phyloP scores from a whole-genome alignment of 2,888 invertebrate genomes.

The Zaprionus bogoriensis region DNA sequence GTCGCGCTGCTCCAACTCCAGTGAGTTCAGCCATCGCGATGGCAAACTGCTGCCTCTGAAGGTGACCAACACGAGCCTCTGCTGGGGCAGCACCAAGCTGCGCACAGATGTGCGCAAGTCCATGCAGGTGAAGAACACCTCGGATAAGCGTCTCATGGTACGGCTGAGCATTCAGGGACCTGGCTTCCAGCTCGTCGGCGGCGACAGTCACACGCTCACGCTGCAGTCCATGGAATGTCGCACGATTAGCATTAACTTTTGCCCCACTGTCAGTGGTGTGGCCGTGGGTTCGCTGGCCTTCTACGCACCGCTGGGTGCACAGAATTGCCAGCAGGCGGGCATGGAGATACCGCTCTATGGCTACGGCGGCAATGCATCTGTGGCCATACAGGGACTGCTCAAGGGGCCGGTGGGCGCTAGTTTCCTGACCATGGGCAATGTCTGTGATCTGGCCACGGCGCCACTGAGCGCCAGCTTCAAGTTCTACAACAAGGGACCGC shows the following conservation, averaged over 20 bases:
- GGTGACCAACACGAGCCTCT: constrained; percentile 84
- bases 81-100: constrained; percentile 85
- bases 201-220: constrained; percentile 81
- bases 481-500: constrained; percentile 85
- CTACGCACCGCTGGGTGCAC: constrained; percentile 81
- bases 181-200: constrained; percentile 82
- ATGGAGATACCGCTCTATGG: constrained; percentile 84
- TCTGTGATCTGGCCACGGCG: constrained; percentile 82
- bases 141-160: constrained; percentile 84
- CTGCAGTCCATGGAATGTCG: constrained; percentile 85
- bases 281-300: constrained; percentile 85
- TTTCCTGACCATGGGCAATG: constrained; percentile 85
- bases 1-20: constrained; percentile 81
- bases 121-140: constrained; percentile 84
- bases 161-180: constrained; percentile 84
- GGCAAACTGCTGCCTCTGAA: constrained; percentile 84
- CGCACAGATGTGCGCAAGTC: constrained; percentile 84
- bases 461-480: constrained; percentile 83
- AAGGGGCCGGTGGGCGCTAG: constrained; percentile 85
- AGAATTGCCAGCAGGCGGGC: constrained; percentile 68
- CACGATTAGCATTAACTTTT: constrained; percentile 84
- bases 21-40: constrained; percentile 81
- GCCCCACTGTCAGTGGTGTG: constrained; percentile 84
- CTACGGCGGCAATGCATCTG: constrained; percentile 85
- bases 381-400: constrained; percentile 84